phyloP scores from a whole-genome alignment of 2,113 vertebrate genomes.

The Oncorhynchus nerka region DNA sequence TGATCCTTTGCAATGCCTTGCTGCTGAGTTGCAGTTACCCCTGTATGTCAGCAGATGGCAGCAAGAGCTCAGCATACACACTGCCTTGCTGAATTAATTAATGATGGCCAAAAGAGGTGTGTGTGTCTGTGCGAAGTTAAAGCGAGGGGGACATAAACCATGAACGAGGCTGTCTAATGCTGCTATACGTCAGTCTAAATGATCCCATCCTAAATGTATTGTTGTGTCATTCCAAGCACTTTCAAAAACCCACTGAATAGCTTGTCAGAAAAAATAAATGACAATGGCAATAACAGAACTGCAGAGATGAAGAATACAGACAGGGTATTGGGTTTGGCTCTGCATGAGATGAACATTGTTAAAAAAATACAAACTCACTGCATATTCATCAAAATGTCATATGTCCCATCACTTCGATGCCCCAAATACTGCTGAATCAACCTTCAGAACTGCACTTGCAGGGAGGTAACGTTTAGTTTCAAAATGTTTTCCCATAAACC shows the following conservation, averaged over 20 bases:
- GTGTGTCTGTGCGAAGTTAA: neutral
- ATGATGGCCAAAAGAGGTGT: neutral
- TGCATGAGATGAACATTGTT: neutral
- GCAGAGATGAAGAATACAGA: neutral
- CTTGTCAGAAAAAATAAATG: neutral
- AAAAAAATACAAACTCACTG: neutral
- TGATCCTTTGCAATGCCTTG: neutral
- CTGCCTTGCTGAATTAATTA: neutral
- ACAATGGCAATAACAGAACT: neutral
- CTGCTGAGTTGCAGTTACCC: neutral
- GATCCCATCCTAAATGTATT: too few relatives aligned
- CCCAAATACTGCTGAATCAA: too few relatives aligned
- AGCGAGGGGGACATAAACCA: neutral
- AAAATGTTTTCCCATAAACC: too few relatives aligned
- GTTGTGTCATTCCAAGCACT: too few relatives aligned
- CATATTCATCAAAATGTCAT: neutral
- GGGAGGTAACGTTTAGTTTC: too few relatives aligned
- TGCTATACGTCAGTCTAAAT: too few relatives aligned
- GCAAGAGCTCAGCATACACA: neutral
- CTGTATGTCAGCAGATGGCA: neutral
- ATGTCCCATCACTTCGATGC: neutral
- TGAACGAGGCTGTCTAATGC: neutral
- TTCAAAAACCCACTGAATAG: too few relatives aligned
- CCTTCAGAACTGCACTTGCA: too few relatives aligned
- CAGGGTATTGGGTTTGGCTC: slow-evolving; percentile 3